Conservation (phyloP, 2,113 vertebrate genomes). For the Xenopus laevis region DNA sequence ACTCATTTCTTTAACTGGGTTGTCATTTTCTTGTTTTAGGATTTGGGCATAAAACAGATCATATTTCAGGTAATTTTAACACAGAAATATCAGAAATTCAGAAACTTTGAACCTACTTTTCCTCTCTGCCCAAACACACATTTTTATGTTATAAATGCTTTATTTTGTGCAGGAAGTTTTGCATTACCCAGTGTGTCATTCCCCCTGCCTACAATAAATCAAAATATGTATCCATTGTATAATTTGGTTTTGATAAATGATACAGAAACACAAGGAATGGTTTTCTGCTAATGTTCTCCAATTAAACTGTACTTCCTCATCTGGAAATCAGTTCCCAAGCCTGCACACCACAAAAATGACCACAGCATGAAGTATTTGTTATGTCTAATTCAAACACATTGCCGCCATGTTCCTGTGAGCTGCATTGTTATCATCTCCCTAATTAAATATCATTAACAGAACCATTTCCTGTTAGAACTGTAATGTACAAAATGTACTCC, state of each 20-base stretch:
- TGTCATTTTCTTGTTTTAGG: too few relatives aligned
- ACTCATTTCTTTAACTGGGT: too few relatives aligned
- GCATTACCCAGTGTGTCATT: neutral
- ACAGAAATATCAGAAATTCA: too few relatives aligned
- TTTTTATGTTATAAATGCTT: too few relatives aligned
- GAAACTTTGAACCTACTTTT: too few relatives aligned
- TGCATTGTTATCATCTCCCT: too few relatives aligned
- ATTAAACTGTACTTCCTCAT: constrained; percentile 17
- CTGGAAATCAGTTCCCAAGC: constrained; percentile 15
- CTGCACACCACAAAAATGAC: constrained; percentile 20
- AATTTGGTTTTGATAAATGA: constrained; percentile 12
- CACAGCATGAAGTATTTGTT: constrained; percentile 10
- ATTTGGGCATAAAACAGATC: too few relatives aligned
- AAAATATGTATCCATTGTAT: constrained; percentile 2
- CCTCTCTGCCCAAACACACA: too few relatives aligned
- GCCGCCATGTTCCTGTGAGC: neutral
- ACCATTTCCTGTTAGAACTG: too few relatives aligned
- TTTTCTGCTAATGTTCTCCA: constrained; percentile 25
- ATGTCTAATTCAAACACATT: constrained; percentile 6
- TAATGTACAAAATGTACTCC: too few relatives aligned
- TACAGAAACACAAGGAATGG: neutral
- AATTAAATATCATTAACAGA: too few relatives aligned
- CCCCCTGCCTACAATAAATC: neutral
- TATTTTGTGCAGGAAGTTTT: neutral
- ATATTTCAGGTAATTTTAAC: too few relatives aligned